Conservation (phyloP, 2,797 vertebrate genomes). For the Catamblyrhynchus diadema region DNA sequence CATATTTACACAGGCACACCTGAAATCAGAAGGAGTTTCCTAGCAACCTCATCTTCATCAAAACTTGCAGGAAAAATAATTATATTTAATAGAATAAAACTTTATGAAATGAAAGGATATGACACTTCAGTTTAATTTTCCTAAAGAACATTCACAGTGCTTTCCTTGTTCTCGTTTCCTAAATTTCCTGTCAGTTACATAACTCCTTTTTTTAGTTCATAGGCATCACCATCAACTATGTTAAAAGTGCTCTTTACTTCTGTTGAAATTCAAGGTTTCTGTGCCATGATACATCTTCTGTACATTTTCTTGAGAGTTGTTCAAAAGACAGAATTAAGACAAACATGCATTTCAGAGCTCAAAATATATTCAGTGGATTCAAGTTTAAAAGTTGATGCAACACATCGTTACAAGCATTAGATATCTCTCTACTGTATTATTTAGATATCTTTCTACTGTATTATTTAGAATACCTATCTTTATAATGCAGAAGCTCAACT, state of each 20-base stretch:
- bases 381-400: not conserved
- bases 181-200: not conserved
- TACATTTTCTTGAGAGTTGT: not conserved
- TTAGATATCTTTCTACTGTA: not conserved
- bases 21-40: not conserved
- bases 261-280: not conserved
- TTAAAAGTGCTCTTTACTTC: not conserved
- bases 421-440: not conserved
- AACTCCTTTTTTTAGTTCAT: not conserved
- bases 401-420: not conserved
- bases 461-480: not conserved
- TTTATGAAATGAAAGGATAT: conserved; percentile 10
- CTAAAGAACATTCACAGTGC: not conserved
- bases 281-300: not conserved
- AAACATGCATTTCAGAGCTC: not conserved
- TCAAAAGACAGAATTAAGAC: not conserved
- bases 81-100: conserved; percentile 1
- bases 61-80: conserved; percentile 12
- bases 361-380: not conserved
- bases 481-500: not conserved
- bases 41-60: conserved; percentile 6
- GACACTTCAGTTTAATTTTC: not conserved
- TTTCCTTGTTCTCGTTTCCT: not conserved
- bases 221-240: not conserved
- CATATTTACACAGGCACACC: not conserved